Conservation (phyloP, 2,797 vertebrate species). For the Rhynchotus rufescens region DNA sequence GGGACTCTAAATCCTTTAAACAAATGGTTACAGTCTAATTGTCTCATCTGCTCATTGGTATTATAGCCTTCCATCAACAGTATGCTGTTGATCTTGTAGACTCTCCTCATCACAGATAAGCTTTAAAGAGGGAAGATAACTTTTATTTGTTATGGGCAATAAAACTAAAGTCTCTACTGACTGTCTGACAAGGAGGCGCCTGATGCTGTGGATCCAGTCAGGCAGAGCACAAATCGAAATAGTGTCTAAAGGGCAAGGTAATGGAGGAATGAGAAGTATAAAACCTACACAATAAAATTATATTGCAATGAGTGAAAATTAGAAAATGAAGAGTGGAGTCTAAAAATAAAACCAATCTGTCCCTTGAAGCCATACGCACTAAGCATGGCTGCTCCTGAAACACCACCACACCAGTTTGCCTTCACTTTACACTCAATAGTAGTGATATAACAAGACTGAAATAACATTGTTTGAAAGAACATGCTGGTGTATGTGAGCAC, state of each 20-base stretch:
- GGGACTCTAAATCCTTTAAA: slow-evolving; percentile 80
- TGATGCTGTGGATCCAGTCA: slow-evolving; percentile 66
- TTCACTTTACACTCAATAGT: background rate
- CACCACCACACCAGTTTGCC: background rate
- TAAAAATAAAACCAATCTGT: slow-evolving; percentile 27
- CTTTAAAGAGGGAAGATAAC: slow-evolving; percentile 78
- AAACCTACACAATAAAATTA: slow-evolving; percentile 69
- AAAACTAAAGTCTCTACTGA: slow-evolving; percentile 75
- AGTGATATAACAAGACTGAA: rapidly evolving
- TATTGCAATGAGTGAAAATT: slow-evolving; percentile 60
- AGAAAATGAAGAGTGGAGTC: slow-evolving; percentile 52
- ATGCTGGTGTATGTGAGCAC: rapidly evolving
- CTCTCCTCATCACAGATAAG: slow-evolving; percentile 73
- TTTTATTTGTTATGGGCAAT: slow-evolving; percentile 81
- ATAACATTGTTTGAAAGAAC: background rate
- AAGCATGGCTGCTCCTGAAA: background rate
- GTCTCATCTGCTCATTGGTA: slow-evolving; percentile 76
- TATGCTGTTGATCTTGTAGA: slow-evolving; percentile 71
- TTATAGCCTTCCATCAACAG: slow-evolving; percentile 68
- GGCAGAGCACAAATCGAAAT: slow-evolving; percentile 75
- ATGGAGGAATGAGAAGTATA: slow-evolving; percentile 34
- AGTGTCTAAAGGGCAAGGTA: slow-evolving; percentile 74
- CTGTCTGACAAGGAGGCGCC: slow-evolving; percentile 67
- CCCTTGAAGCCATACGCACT: background rate
- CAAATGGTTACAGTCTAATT: slow-evolving; percentile 81